Percentiles rank a stretch among this genome's conserved stretches.
These are phyloP conservation scores for Ispidina lecontei DNA, from an alignment of 2,797 vertebrate genomes.

Conservation along the genomic window DNA sequence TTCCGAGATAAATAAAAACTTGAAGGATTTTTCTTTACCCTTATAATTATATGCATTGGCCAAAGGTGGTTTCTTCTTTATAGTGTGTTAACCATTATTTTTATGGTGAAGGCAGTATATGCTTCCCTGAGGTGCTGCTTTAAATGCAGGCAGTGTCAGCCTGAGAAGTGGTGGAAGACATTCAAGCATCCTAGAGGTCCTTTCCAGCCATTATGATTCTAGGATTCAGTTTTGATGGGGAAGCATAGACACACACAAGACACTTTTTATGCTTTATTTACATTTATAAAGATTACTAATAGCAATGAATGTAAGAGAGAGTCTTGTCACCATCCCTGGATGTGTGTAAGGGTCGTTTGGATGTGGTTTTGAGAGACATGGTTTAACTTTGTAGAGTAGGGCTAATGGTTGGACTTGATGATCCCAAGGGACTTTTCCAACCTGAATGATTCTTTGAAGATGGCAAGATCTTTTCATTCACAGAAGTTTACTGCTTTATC, in stretches of 20 bases:
- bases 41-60: neutral
- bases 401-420: too few species aligned
- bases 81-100: neutral
- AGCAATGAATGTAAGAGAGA: neutral
- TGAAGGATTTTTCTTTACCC: neutral
- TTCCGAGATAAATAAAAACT: neutral
- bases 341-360: too few species aligned
- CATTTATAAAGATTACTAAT: neutral
- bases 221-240: neutral
- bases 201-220: too few species aligned
- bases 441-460: neutral
- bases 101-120: neutral
- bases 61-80: neutral
- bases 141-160: neutral
- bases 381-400: too few species aligned
- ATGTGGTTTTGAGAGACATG: too few species aligned
- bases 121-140: neutral
- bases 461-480: neutral
- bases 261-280: neutral
- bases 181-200: too few species aligned
- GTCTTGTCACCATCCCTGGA: too few species aligned
- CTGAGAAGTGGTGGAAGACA: neutral
- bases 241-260: rapidly evolving
- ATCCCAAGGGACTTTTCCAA: too few species aligned
- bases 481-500: neutral